Evolutionary conservation across 2,888 invertebrate genomes (phyloP).

Genomic region (Epistrophella euchroma): DNA sequence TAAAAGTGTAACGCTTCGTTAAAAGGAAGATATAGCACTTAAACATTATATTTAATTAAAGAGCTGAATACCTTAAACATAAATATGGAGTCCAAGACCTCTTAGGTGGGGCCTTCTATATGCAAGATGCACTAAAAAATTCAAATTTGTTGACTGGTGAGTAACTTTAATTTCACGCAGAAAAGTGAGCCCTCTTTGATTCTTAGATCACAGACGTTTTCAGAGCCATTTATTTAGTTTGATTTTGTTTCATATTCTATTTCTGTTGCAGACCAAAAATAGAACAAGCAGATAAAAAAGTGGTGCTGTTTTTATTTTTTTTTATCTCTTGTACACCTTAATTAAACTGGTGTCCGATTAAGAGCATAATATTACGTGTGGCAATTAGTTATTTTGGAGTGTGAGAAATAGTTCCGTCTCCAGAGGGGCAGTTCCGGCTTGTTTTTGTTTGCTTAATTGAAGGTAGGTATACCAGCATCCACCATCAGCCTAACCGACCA

Average conservation of each 20-base stretch:
- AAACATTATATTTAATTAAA: no score
- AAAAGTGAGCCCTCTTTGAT: no score
- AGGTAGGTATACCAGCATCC: slow-evolving; percentile 25
- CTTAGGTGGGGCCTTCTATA: no score
- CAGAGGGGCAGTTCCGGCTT: slow-evolving; percentile 8
- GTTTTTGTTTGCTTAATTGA: slow-evolving; percentile 59
- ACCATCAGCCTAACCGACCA: slow-evolving; percentile 26
- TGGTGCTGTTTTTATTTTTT: neutral
- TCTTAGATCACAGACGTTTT: neutral
- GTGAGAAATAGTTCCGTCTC: neutral
- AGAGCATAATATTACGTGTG: slow-evolving; percentile 61
- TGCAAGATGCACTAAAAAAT: no score
- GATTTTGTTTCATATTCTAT: no score
- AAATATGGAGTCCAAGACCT: no score
- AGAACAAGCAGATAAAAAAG: neutral
- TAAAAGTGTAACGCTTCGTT: no score
- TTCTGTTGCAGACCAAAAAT: neutral
- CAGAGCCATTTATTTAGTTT: no score
- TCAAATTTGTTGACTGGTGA: no score
- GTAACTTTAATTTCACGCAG: no score
- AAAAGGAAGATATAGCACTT: no score
- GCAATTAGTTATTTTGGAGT: slow-evolving; percentile 52
- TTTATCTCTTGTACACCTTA: neutral
- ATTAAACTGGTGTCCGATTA: slow-evolving; percentile 50
- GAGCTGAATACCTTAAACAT: no score